Evolutionary conservation across 2,888 invertebrate species (phyloP).

Genomic region (Ophion slaviceki): DNA sequence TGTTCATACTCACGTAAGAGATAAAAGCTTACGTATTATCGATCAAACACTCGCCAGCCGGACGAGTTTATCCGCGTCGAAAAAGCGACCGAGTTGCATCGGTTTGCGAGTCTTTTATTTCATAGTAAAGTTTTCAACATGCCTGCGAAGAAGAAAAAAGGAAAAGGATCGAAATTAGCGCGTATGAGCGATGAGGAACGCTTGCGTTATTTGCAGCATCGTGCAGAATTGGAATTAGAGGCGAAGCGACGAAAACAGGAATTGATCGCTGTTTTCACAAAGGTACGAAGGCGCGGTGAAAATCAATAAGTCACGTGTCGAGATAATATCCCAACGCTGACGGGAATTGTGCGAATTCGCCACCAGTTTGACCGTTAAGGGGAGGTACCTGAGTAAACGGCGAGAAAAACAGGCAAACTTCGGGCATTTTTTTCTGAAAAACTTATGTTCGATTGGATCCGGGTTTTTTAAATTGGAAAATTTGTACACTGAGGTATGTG

Average conservation of each 20-base stretch:
- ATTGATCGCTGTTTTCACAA: constrained; percentile 91
- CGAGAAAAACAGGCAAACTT: too few species aligned
- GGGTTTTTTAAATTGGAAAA: too few species aligned
- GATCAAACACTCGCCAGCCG: constrained; percentile 21
- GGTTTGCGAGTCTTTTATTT: not conserved
- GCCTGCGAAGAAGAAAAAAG: constrained; percentile 87
- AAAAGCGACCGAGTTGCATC: not conserved
- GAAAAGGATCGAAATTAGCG: constrained; percentile 90
- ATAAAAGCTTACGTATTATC: constrained; percentile 1
- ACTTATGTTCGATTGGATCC: too few species aligned
- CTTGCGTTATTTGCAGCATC: constrained; percentile 91
- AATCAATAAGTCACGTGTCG: not conserved
- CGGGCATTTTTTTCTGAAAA: too few species aligned
- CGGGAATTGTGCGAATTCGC: too few species aligned
- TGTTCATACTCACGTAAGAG: not conserved
- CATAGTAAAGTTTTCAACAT: constrained; percentile 63
- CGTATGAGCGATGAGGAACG: constrained; percentile 94
- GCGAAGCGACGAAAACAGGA: constrained; percentile 91
- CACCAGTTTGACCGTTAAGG: too few species aligned
- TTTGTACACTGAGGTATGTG: too few species aligned
- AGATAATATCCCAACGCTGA: not conserved
- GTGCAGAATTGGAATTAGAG: constrained; percentile 93
- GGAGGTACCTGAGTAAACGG: too few species aligned
- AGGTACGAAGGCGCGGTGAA: constrained; percentile 84
- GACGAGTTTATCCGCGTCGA: not conserved